These are phyloP conservation scores for Microdon myrmicae DNA, from an alignment of 2,888 invertebrate genomes.

Conservation along the genomic window DNA sequence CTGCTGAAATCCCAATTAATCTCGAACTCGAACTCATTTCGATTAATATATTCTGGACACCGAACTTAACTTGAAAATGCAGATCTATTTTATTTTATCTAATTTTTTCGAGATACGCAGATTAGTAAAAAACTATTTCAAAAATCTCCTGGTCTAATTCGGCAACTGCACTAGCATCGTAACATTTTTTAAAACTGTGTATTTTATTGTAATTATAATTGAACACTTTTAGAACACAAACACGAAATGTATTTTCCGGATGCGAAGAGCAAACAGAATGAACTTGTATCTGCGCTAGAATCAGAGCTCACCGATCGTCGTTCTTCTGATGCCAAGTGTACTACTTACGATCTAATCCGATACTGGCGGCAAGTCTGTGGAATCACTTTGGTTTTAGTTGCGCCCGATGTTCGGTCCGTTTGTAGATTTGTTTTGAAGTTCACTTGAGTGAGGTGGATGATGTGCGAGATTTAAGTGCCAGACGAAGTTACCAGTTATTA, in stretches of 20 bases:
- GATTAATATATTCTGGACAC: constrained; percentile 17
- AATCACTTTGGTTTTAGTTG: constrained; percentile 52
- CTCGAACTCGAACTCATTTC: too few relatives aligned
- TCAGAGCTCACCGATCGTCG: constrained; percentile 35
- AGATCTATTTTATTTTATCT: not conserved
- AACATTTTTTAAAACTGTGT: not conserved
- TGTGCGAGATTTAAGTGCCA: too few relatives aligned
- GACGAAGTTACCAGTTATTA: too few relatives aligned
- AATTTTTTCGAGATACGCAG: not conserved
- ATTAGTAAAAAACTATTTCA: not conserved
- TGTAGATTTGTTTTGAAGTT: constrained; percentile 42
- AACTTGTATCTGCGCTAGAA: constrained; percentile 25
- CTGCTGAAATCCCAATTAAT: constrained; percentile 11
- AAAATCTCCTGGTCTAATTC: too few relatives aligned
- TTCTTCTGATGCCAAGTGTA: constrained; percentile 20
- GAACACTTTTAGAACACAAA: not conserved
- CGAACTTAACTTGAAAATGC: constrained; percentile 14
- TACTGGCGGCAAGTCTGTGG: constrained; percentile 46
- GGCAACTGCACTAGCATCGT: too few relatives aligned
- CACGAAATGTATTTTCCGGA: not conserved
- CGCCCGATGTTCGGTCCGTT: constrained; percentile 43
- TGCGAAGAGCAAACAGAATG: constrained; percentile 11
- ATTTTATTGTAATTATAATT: not conserved
- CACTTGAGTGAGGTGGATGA: constrained; percentile 24
- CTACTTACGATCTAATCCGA: constrained; percentile 51